Conservation (phyloP, 2,888 invertebrate genomes). For the Patella caerulea region DNA sequence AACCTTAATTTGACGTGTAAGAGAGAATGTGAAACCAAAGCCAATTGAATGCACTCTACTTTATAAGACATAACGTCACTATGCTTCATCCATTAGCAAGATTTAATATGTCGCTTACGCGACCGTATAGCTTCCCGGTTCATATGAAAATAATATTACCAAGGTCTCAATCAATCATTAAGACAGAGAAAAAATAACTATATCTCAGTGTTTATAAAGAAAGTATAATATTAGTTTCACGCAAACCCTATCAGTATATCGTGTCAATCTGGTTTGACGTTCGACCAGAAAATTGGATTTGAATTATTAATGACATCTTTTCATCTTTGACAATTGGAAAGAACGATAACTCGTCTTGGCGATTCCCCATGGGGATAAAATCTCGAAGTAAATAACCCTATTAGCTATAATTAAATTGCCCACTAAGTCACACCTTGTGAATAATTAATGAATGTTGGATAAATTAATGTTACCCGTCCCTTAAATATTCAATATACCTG, state of each 20-base stretch:
- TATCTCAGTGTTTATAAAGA: neutral
- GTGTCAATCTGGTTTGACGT: constrained; percentile 6
- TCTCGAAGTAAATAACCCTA: constrained; percentile 1
- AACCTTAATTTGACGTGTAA: too few species aligned
- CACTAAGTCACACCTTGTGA: neutral
- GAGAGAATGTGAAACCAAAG: too few species aligned
- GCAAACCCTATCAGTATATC: neutral
- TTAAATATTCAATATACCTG: constrained; percentile 3
- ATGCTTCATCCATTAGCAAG: too few species aligned
- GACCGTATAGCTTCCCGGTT: too few species aligned
- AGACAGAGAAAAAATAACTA: too few species aligned
- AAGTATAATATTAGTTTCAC: neutral
- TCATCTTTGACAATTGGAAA: constrained; percentile 8
- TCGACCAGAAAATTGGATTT: constrained; percentile 20
- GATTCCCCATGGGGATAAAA: neutral
- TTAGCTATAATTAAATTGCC: neutral
- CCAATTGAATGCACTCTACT: too few species aligned
- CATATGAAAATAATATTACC: too few species aligned
- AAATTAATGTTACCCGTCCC: neutral
- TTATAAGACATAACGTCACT: too few species aligned
- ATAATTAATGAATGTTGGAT: neutral
- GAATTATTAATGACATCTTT: constrained; percentile 22
- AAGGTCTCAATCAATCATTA: too few species aligned
- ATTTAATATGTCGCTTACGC: too few species aligned
- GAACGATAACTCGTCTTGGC: neutral